A percentile compares a stretch with the other conserved stretches of the same genome.
Conservation (phyloP, 2,888 invertebrate species). For the Drosophila phalerata region DNA sequence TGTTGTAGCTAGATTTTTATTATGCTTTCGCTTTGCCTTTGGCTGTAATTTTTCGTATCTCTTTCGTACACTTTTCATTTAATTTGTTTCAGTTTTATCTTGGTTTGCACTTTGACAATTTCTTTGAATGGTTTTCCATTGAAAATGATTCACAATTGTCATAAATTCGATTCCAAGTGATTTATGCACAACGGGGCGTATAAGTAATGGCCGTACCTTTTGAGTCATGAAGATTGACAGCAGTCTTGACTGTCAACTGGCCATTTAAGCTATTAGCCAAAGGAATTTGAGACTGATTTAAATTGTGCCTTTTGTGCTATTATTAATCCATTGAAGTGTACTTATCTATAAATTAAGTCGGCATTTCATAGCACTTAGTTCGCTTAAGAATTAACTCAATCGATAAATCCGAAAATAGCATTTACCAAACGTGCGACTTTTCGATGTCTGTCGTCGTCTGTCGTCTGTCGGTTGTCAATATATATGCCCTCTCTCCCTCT, state of each 20-base stretch:
- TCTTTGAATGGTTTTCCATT: conserved; percentile 40
- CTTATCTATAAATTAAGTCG: conserved; percentile 27
- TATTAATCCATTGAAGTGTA: conserved; percentile 16
- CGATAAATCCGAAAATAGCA: conserved; percentile 74
- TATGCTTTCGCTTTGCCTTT: conserved; percentile 20
- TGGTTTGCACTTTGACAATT: conserved; percentile 32
- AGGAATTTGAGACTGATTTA: not conserved
- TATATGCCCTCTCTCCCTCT: not conserved
- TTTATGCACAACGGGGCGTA: conserved; percentile 42
- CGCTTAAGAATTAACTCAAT: conserved; percentile 58
- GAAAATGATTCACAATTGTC: conserved; percentile 53
- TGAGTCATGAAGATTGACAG: conserved; percentile 16
- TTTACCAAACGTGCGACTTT: conserved; percentile 64
- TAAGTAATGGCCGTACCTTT: conserved; percentile 40
- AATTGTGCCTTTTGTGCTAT: conserved; percentile 3
- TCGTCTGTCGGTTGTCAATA: conserved; percentile 6
- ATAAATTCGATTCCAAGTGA: conserved; percentile 33
- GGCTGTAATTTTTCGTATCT: conserved; percentile 20
- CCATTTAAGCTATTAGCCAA: not conserved
- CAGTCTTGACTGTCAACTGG: conserved; percentile 1
- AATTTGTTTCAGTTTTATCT: conserved; percentile 26
- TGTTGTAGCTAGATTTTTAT: conserved; percentile 6
- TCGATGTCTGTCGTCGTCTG: conserved; percentile 38
- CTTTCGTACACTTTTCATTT: conserved; percentile 18
- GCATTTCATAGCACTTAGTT: conserved; percentile 6